phyloP scores from a whole-genome alignment of 2,888 invertebrate genomes.

The Biston betularia region DNA sequence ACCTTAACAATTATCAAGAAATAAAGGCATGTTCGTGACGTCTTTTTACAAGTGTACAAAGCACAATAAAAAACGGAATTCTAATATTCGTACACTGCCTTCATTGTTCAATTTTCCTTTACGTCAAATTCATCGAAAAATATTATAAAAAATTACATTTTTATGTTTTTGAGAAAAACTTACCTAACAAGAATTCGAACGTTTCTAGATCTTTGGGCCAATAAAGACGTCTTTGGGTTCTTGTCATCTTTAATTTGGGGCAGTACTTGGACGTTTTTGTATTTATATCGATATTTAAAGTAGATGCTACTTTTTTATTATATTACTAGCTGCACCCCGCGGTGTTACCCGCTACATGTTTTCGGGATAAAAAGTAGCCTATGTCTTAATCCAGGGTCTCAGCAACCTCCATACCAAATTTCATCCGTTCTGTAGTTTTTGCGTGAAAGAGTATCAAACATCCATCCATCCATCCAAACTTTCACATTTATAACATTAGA shows the following conservation, averaged over 20 bases:
- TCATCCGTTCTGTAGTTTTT: too few relatives aligned
- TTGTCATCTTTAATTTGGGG: background rate
- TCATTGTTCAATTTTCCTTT: constrained; percentile 14
- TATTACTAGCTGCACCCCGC: too few relatives aligned
- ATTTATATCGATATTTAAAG: too few relatives aligned
- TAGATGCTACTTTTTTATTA: too few relatives aligned
- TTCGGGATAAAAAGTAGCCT: too few relatives aligned
- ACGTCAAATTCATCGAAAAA: constrained; percentile 19
- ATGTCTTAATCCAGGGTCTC: too few relatives aligned
- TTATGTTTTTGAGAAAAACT: constrained; percentile 12
- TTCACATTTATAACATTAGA: too few relatives aligned
- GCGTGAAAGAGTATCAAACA: too few relatives aligned
- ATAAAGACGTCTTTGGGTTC: background rate
- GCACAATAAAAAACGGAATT: constrained; percentile 17
- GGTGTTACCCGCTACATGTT: too few relatives aligned
- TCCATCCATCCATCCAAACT: too few relatives aligned
- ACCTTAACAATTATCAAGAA: background rate
- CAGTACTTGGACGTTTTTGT: background rate
- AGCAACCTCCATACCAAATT: too few relatives aligned
- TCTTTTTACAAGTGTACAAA: constrained; percentile 6
- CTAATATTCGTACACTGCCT: constrained; percentile 10
- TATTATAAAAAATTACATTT: constrained; percentile 22
- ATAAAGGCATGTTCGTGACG: constrained; percentile 13
- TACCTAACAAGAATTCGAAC: constrained; percentile 7
- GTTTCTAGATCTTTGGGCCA: constrained; percentile 4